Evolutionary conservation across 2,888 invertebrate genomes (phyloP), one percentile per base, ranked within the genome.

Genomic region (Margaritifera margaritifera): DNA sequence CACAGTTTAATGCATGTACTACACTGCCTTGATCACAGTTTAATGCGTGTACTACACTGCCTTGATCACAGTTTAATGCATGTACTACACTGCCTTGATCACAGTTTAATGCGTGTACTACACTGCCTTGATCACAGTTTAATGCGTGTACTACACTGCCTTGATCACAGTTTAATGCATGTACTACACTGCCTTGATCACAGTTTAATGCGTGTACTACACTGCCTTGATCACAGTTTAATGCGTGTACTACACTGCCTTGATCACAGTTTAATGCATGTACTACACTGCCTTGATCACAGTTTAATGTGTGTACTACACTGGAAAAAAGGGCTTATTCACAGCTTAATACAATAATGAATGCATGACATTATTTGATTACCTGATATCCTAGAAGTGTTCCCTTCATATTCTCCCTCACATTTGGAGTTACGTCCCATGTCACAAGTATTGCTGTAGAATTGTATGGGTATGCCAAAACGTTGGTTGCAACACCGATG

Each of bases 371-470:
- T 24, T 0, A 25, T 64, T 52, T 8, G 25, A 52, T n/a, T 90
- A 94, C 94, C 85, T 97, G 94, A 88, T 97, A 96, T 0, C 98
- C 98, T 75, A 96, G 95, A 20, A 98, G 92, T 89, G 94, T 95
- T 77, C 98, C 98, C 75, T 96, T 93, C 64, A 98, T 93, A 80
- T 93, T 93, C 77, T 96, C 95, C n/a, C 97, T 92, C 0, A 94
- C 94, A 88, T 96, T 93, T 66, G 95, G 94, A 60, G 98, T 94
- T 0, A 96, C 94, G n/a, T 71, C 91, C 98, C 98, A 98, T 6
- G 94, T 94, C 0, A 97, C 96, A 85, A 96, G 95, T 69, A 98
- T 92, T 20, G 97, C 93, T 0, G 98, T 98, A 0, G 97, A 95
- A 90, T 98, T 99, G 90, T 92, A 95, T 0, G 96, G 93, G 18